These are phyloP conservation scores for Meriones unguiculatus DNA, from an alignment of 2,113 vertebrate species.

Conservation along the genomic window DNA sequence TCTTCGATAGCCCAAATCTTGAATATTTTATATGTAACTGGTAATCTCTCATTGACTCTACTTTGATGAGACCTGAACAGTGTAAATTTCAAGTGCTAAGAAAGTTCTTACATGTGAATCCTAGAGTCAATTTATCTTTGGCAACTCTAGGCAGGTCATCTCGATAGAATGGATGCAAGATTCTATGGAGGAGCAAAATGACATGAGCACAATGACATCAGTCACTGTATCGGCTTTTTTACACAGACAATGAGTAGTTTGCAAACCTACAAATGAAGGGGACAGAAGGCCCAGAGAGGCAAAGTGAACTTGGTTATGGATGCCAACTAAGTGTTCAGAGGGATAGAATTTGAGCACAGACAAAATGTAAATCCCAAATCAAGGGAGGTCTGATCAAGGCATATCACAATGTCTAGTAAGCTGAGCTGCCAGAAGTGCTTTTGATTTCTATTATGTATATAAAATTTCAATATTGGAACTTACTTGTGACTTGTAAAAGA, in stretches of 20 bases:
- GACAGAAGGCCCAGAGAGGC: not conserved
- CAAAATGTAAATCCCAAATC: not conserved
- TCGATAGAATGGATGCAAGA: not conserved
- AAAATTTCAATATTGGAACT: not conserved
- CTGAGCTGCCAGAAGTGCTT: not conserved
- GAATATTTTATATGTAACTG: not conserved
- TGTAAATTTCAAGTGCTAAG: not conserved
- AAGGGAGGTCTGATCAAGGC: not conserved
- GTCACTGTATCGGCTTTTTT: not conserved
- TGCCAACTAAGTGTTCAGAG: not conserved
- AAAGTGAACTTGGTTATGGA: not conserved
- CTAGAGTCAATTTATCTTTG: not conserved
- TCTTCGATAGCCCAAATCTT: not conserved
- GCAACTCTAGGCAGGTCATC: not conserved
- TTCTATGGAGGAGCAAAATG: not conserved
- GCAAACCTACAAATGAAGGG: not conserved
- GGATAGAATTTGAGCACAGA: not conserved
- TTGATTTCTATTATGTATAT: not conserved
- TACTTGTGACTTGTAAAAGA: slow-evolving; percentile 29
- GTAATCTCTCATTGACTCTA: not conserved
- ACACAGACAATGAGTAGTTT: not conserved
- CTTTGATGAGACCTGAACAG: not conserved
- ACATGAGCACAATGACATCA: rapidly evolving
- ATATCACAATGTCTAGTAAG: not conserved
- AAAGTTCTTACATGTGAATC: not conserved